Conservation (phyloP, 2,113 vertebrate genomes). For the Dipodomys ordii region DNA sequence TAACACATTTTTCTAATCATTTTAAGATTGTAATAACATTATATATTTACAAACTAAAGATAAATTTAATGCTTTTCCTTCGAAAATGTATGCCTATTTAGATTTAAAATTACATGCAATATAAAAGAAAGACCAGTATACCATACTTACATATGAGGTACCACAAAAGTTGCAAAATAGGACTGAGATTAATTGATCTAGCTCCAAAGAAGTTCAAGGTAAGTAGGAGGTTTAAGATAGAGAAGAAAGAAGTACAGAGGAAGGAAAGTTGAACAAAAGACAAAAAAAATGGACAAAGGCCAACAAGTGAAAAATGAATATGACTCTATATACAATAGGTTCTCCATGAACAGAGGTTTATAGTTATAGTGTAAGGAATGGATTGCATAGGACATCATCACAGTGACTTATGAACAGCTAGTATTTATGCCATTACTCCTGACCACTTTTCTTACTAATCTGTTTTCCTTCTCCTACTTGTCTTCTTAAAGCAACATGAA, state of each 20-base stretch:
- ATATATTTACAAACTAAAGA: neutral
- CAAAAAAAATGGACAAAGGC: neutral
- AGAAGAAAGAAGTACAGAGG: neutral
- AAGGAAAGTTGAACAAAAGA: neutral
- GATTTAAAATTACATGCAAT: neutral
- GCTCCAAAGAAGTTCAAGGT: neutral
- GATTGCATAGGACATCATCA: neutral
- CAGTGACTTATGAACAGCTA: neutral
- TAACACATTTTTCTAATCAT: neutral
- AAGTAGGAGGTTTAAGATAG: neutral
- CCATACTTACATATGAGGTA: neutral
- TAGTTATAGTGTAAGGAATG: neutral
- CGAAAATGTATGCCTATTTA: neutral
- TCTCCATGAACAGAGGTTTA: neutral
- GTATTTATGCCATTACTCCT: neutral
- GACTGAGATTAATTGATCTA: neutral
- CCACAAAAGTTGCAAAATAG: neutral
- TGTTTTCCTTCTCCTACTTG: neutral
- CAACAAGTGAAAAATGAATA: neutral
- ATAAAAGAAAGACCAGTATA: neutral
- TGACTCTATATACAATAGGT: neutral
- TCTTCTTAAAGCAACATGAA: neutral
- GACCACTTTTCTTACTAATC: neutral
- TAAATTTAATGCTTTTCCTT: conserved; percentile 1
- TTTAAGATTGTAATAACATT: neutral